Percentiles rank a stretch among this genome's conserved stretches.
Conservation (phyloP, 2,888 invertebrate genomes). For the Hirtodrosophila cameraria region DNA sequence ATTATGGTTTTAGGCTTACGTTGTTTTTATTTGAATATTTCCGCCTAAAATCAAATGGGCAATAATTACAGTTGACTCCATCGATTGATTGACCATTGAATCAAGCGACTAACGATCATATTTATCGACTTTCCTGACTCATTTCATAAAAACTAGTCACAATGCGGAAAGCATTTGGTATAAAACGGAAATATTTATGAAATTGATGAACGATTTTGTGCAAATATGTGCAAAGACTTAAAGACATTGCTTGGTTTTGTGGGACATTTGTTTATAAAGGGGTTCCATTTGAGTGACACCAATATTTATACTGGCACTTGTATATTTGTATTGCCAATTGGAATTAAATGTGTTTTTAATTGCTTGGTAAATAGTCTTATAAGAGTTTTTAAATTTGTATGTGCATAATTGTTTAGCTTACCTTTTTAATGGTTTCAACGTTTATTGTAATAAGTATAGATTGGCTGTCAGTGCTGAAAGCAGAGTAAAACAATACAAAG, state of each 20-base stretch:
- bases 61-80: conserved; percentile 10
- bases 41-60: conserved; percentile 11
- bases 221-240: neutral
- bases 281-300: conserved; percentile 6
- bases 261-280: conserved; percentile 7
- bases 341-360: conserved; percentile 36
- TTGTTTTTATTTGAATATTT: conserved; percentile 28
- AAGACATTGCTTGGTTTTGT: neutral
- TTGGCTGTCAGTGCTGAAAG: conserved; percentile 8
- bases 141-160: conserved; percentile 6
- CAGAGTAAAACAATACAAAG: conserved; percentile 13
- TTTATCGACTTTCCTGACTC: conserved; percentile 4
- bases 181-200: conserved; percentile 14
- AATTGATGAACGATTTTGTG: neutral
- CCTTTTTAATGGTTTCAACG: conserved; percentile 37
- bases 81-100: conserved; percentile 15
- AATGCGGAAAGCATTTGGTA: conserved; percentile 24
- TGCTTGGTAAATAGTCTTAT: conserved; percentile 39
- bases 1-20: neutral
- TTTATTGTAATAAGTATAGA: neutral
- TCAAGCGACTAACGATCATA: neutral
- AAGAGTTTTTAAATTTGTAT: conserved; percentile 15
- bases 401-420: conserved; percentile 35
- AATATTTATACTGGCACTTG: conserved; percentile 1
- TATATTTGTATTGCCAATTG: conserved; percentile 14